Conservation (phyloP, 2,797 vertebrate species). For the Gymnoscopelus microlampas region DNA sequence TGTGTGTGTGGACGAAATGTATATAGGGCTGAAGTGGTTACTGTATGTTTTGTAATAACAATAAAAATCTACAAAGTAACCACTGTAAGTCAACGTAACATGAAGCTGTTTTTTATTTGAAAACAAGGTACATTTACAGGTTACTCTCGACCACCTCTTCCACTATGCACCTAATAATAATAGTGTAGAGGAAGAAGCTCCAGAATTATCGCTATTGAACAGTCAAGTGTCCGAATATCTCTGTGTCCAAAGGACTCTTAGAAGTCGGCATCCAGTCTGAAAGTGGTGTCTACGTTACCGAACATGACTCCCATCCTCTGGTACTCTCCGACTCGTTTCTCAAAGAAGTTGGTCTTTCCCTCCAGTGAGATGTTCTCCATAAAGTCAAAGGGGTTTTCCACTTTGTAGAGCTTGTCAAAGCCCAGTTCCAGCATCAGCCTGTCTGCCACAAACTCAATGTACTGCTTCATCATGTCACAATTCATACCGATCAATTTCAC, state of each 20-base stretch:
- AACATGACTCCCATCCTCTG: constrained; percentile 98
- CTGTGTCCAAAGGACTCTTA: constrained; percentile 62
- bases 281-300: constrained; percentile 86
- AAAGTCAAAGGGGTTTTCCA: constrained; percentile 97
- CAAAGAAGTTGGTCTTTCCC: constrained; percentile 99
- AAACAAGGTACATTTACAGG: no score
- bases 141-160: no score
- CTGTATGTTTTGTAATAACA: no score
- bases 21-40: no score
- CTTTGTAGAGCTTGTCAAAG: constrained; percentile 90
- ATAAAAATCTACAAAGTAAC: no score
- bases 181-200: no score
- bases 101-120: no score
- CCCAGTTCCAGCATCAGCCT: constrained; percentile 93
- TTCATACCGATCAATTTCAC: constrained; percentile 98
- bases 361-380: constrained; percentile 99
- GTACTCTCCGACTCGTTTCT: constrained; percentile 96
- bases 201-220: no score
- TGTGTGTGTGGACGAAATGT: no score
- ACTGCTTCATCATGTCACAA: constrained; percentile 91
- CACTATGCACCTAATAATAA: no score
- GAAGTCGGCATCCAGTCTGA: constrained; percentile 94
- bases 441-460: constrained; percentile 97
- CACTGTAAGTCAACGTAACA: no score
- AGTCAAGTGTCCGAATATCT: neutral